These are phyloP conservation scores for Nycticryphes semicollaris DNA, from an alignment of 2,113 vertebrate species.

Conservation along the genomic window DNA sequence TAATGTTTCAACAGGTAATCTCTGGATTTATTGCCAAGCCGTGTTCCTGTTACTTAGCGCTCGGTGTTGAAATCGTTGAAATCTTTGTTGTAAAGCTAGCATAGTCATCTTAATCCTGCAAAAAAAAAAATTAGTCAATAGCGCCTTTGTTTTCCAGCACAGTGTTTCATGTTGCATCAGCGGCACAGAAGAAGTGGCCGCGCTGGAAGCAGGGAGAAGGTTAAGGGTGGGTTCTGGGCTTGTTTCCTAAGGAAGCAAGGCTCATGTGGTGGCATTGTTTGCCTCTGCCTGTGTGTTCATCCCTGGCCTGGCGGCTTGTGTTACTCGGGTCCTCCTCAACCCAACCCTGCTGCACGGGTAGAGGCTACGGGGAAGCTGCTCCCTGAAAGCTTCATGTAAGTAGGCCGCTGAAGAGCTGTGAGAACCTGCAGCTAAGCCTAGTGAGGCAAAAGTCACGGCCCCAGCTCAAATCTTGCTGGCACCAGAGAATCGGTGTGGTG, in stretches of 20 bases:
- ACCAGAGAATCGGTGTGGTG: rapidly evolving
- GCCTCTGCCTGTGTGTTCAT: rapidly evolving
- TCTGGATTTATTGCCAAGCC: slow-evolving; percentile 45
- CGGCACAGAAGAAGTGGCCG: background rate
- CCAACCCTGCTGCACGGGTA: rapidly evolving
- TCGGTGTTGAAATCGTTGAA: slow-evolving; percentile 40
- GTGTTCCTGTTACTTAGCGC: slow-evolving; percentile 46
- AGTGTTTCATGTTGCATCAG: slow-evolving; percentile 27
- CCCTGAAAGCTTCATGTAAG: background rate
- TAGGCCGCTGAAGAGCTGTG: background rate
- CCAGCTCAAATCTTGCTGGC: background rate
- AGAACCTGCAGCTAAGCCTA: background rate
- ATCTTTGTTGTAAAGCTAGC: slow-evolving; percentile 46
- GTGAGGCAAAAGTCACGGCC: background rate
- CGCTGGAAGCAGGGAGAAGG: background rate
- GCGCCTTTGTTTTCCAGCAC: slow-evolving; percentile 56
- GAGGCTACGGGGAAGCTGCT: background rate
- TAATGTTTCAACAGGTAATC: slow-evolving; percentile 73
- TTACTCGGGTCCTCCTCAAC: background rate
- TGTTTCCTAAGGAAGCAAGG: background rate
- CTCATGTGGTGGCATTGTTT: slow-evolving; percentile 3
- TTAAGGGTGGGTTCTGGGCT: background rate
- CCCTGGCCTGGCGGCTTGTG: background rate
- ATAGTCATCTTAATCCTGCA: slow-evolving; percentile 59
- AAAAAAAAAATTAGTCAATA: slow-evolving; percentile 51